A percentile compares a stretch with the other conserved stretches of the same genome.
phyloP scores from a whole-genome alignment of 2,888 invertebrate species.

The Pristionchus arcanus region DNA sequence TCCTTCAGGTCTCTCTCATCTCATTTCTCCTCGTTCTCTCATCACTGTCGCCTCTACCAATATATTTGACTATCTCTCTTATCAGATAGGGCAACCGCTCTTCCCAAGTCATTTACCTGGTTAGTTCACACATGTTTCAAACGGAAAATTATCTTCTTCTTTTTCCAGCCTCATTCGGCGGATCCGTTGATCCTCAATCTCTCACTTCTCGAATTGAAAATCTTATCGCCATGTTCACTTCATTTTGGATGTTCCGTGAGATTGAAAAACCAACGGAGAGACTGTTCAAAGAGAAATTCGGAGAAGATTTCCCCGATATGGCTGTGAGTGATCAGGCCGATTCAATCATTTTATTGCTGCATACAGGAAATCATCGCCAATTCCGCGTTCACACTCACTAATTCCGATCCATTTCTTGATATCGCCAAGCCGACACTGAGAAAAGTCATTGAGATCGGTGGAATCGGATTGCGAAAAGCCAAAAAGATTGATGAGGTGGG shows the following conservation, averaged over 20 bases:
- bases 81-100: slow-evolving; percentile 35
- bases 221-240: slow-evolving; percentile 8
- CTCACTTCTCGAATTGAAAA: background rate
- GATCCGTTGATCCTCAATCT: background rate
- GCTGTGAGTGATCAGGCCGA: background rate
- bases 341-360: background rate
- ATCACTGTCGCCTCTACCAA: slow-evolving; percentile 40
- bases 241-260: background rate
- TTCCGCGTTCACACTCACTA: slow-evolving; percentile 30
- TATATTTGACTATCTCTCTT: slow-evolving; percentile 41
- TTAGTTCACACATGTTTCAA: background rate
- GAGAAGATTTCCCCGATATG: slow-evolving; percentile 47
- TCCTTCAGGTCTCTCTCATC: slow-evolving; percentile 49
- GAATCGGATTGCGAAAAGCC: slow-evolving; percentile 9
- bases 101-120: slow-evolving; percentile 39
- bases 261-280: slow-evolving; percentile 6
- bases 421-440: slow-evolving; percentile 44
- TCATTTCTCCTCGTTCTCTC: slow-evolving; percentile 11
- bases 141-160: background rate
- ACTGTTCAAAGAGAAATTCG: slow-evolving; percentile 31
- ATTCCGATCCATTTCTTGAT: slow-evolving; percentile 49
- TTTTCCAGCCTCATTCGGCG: slow-evolving; percentile 39
- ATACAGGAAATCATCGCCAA: slow-evolving; percentile 7
- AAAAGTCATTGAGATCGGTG: slow-evolving; percentile 50
- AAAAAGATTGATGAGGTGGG: background rate